Base-by-base conservation (phyloP, 2,113 vertebrate genomes). In the Pavo muticus region DNA sequence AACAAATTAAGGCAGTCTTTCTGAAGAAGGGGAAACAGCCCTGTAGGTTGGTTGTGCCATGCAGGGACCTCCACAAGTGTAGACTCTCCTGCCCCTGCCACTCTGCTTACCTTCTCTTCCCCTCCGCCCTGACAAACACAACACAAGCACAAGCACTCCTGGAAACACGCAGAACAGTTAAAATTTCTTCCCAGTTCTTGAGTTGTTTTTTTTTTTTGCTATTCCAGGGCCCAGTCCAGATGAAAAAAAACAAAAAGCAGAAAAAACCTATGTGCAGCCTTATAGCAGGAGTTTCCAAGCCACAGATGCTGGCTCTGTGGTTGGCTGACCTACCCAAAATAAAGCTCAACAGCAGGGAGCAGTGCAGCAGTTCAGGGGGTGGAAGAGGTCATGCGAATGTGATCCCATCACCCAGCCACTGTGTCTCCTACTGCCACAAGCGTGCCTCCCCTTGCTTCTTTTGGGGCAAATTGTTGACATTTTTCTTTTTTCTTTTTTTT, bases 261-360 rank as follows among this genome's bases (percentile, higher is more conserved):
- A 86, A 94, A 90, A 76, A 5, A 6, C 8, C 30, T 63, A 27
- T 2, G 48, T 77, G n/a, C 63, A 92, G 59, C 35, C 44, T 50
- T 77, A 73, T 9, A 20, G 71, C 30, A 95, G 48, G 60, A 80
- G 75, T 91, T 86, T 77, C 82, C 82, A 96, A 97, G 78, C 87
- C 91, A 80, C 96, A 95, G 78, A 87, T 94, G 91, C 91, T 92
- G 91, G 63, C 91, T 89, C 89, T 83, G 91, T 87, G 74, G 91
- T 90, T 85, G 85, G 81, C 56, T 92, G 78, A 90, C 69, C 71
- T 91, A 87, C 76, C 91, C 93, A 95, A 95, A 92, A 96, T 84
- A 96, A 92, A 94, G 90, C 91, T 83, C 82, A 94, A 44, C 95
- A 96, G 95, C 94, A 94, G 94, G 87, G 87, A 95, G 82, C 39